A percentile compares a stretch with the other conserved stretches of the same genome.
phyloP scores from a whole-genome alignment of 2,113 vertebrate species.

The Gambusia affinis region DNA sequence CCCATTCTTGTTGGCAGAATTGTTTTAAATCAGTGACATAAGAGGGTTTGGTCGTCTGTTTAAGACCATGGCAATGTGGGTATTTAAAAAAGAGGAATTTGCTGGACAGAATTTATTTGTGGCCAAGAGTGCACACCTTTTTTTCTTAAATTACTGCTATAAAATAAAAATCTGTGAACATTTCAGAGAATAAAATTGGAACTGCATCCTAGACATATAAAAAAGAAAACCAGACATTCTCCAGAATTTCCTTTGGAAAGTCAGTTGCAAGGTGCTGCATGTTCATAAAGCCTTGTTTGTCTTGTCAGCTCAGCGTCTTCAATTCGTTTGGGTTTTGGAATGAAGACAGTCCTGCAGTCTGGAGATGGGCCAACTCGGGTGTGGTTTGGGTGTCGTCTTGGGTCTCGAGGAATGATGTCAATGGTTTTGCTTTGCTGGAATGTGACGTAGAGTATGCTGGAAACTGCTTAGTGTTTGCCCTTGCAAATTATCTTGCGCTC shows the following conservation, averaged over 20 bases:
- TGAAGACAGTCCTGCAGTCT: neutral
- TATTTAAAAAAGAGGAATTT: too few species aligned
- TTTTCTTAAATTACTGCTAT: too few species aligned
- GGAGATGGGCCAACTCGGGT: slow-evolving; percentile 7
- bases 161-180: too few species aligned
- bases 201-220: too few species aligned
- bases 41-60: too few species aligned
- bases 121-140: too few species aligned
- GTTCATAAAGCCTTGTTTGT: neutral
- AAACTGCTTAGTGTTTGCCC: neutral
- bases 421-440: slow-evolving; percentile 11
- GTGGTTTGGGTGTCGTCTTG: slow-evolving; percentile 23
- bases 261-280: neutral
- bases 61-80: too few species aligned
- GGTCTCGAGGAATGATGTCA: slow-evolving; percentile 9
- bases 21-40: too few species aligned
- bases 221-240: neutral
- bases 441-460: neutral
- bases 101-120: too few species aligned
- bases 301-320: neutral
- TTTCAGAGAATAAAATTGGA: too few species aligned
- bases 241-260: neutral
- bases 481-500: neutral
- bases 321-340: neutral
- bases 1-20: too few species aligned